Evolutionary conservation across 2,888 invertebrate genomes (phyloP).

Genomic region (Ennomos fuscantarius): DNA sequence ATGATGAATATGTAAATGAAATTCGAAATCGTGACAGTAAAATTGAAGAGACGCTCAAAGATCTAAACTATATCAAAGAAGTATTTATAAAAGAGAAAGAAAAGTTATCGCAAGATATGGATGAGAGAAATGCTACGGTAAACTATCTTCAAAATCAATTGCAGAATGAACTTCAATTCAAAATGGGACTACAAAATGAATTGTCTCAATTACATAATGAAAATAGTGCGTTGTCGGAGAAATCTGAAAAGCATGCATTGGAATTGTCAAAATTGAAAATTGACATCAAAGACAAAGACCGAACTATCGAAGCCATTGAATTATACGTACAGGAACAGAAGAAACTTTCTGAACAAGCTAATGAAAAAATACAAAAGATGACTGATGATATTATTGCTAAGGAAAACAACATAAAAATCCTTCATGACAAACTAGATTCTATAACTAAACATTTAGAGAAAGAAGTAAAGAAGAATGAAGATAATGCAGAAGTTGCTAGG

Average conservation of each 20-base stretch:
- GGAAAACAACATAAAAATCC: slow-evolving; percentile 41
- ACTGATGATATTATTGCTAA: slow-evolving; percentile 43
- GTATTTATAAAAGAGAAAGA: slow-evolving; percentile 52
- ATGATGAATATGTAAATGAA: slow-evolving; percentile 51
- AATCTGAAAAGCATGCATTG: slow-evolving; percentile 42
- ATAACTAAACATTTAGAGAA: slow-evolving; percentile 42
- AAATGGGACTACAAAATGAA: slow-evolving; percentile 56
- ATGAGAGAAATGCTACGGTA: slow-evolving; percentile 59
- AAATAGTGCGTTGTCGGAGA: slow-evolving; percentile 44
- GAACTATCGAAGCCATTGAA: slow-evolving; percentile 49
- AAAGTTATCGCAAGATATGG: slow-evolving; percentile 52
- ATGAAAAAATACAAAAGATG: slow-evolving; percentile 41
- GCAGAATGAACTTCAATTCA: slow-evolving; percentile 63
- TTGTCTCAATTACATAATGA: slow-evolving; percentile 45
- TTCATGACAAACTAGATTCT: slow-evolving; percentile 40
- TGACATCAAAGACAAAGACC: slow-evolving; percentile 50
- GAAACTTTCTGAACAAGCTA: slow-evolving; percentile 42
- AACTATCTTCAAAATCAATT: slow-evolving; percentile 61
- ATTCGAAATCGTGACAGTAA: slow-evolving; percentile 50
- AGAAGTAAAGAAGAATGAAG: slow-evolving; percentile 41
- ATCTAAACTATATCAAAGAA: slow-evolving; percentile 53
- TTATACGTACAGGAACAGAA: slow-evolving; percentile 49
- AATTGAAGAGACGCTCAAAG: slow-evolving; percentile 51
- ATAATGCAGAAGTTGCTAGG: slow-evolving; percentile 36
- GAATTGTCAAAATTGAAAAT: slow-evolving; percentile 42